Base-by-base conservation (phyloP, 2,888 invertebrate genomes). In the Ophion slaviceki region DNA sequence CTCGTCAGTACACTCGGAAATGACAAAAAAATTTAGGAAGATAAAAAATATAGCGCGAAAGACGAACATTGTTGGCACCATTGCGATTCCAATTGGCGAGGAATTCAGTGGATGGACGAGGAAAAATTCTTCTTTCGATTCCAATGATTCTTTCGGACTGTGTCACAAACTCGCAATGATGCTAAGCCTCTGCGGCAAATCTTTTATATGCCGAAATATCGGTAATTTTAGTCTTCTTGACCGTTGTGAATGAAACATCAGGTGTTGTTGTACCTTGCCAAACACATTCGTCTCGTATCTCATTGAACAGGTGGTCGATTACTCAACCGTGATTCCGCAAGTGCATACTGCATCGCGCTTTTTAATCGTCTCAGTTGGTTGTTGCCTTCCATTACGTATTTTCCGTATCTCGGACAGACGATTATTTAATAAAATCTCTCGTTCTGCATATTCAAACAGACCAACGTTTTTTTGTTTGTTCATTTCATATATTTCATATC, bases 281-380 rank as follows among this genome's bases (percentile, higher is more conserved):
- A 64, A n/a, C 28, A 47, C 47, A 14, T 47, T 4, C 47, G 66
- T 76, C 66, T 28, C 53, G 66, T n/a, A 17, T 66, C 11, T 64
- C 45, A 53, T 66, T 76, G 53, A 66, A 76, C 76, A 76, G 66
- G 66, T 76, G 76, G 2, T 11, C 4, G 47, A 32, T 45, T 66
- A n/a, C 10, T 76, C 64, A 36, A 32, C 53, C 76, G 66, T 32
- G 32, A 76, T 62, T 66, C 32, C 62, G 64, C n/a, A n/a, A 47
- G 2, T 32, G 62, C 32, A 47, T 5, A 8, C 28, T 64, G 11
- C n/a, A 17, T 14, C 47, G 24, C 4, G 10, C 11, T 32, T 45
- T 28, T n/a, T n/a, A 62, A 17, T 20, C 4, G 7, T 45, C 5
- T 47, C 10, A 1, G 17, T 64, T 32, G 40, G n/a, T 28, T 47